Percentiles rank a stretch among this genome's conserved stretches.
These are phyloP conservation scores for Charanyca ferruginea DNA, from an alignment of 2,888 invertebrate species.

Conservation along the genomic window DNA sequence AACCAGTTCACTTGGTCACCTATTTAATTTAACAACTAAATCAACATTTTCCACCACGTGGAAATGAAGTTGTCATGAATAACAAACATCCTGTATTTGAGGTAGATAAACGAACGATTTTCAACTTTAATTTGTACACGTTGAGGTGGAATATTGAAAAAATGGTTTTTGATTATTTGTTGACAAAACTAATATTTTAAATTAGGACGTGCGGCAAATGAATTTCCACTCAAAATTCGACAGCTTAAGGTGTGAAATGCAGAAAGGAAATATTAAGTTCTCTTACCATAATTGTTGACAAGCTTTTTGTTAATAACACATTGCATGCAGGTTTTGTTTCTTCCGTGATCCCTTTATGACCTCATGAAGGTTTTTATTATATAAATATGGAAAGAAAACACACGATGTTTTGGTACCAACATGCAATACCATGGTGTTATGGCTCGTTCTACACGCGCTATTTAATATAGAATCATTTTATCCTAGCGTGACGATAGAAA, in stretches of 20 bases:
- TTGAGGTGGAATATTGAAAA: conserved; percentile 2
- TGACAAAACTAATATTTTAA: conserved; percentile 1
- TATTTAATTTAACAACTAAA: conserved; percentile 43
- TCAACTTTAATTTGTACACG: not conserved
- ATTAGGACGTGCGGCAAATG: too few species aligned
- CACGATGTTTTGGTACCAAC: not conserved
- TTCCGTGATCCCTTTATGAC: not conserved
- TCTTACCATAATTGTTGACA: not conserved
- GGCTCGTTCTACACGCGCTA: not conserved
- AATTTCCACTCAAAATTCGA: not conserved
- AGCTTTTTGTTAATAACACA: conserved; percentile 10
- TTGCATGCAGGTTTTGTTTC: conserved; percentile 12
- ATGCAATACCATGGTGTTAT: not conserved
- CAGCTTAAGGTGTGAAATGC: not conserved
- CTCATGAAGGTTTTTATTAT: conserved; percentile 1
- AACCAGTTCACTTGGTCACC: conserved; percentile 59
- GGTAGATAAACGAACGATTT: not conserved
- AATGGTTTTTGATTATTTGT: not conserved
- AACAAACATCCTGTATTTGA: conserved; percentile 13
- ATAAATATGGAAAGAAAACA: not conserved
- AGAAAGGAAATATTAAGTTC: not conserved
- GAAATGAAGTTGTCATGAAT: conserved; percentile 45
- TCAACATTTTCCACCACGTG: conserved; percentile 36
- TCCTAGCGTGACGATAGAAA: too few species aligned
- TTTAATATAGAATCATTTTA: too few species aligned